Evolutionary conservation across 2,888 invertebrate genomes (phyloP).

Genomic region (Hirtodrosophila trivittata): DNA sequence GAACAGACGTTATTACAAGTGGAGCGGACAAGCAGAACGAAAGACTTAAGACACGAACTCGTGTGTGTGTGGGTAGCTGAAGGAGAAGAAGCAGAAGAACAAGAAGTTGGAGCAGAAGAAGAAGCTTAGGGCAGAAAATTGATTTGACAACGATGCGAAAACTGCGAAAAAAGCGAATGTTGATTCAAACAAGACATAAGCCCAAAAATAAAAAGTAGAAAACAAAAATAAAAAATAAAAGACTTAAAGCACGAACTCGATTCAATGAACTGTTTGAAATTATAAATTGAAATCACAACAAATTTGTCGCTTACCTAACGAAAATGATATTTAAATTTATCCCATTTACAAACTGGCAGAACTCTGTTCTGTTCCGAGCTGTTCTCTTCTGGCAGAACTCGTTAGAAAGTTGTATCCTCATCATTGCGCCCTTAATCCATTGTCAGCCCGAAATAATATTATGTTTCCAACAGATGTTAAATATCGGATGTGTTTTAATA

Average conservation of each 20-base stretch:
- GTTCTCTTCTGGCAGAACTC: constrained; percentile 37
- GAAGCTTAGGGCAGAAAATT: constrained; percentile 30
- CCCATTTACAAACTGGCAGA: constrained; percentile 20
- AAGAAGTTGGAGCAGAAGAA: neutral
- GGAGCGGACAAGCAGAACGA: constrained; percentile 34
- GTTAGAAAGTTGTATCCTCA: constrained; percentile 61
- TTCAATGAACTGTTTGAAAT: constrained; percentile 24
- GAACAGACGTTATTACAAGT: constrained; percentile 40
- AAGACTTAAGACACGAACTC: constrained; percentile 45
- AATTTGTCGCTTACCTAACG: constrained; percentile 2
- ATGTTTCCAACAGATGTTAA: constrained; percentile 3
- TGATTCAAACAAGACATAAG: constrained; percentile 69
- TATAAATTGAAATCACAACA: constrained; percentile 34
- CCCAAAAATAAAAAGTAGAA: constrained; percentile 30
- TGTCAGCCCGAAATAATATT: neutral
- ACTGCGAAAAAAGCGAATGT: constrained; percentile 20
- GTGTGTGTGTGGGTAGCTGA: constrained; percentile 54
- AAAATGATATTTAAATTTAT: constrained; percentile 40
- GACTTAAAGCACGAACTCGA: constrained; percentile 51
- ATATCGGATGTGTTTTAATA: neutral
- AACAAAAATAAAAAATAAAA: constrained; percentile 25
- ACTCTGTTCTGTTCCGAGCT: too few relatives aligned
- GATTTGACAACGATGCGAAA: constrained; percentile 36
- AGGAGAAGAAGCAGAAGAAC: constrained; percentile 16
- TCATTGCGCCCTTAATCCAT: constrained; percentile 41